These are phyloP conservation scores for Leptodactylus fallax DNA, from an alignment of 2,797 vertebrate species.

Conservation along the genomic window DNA sequence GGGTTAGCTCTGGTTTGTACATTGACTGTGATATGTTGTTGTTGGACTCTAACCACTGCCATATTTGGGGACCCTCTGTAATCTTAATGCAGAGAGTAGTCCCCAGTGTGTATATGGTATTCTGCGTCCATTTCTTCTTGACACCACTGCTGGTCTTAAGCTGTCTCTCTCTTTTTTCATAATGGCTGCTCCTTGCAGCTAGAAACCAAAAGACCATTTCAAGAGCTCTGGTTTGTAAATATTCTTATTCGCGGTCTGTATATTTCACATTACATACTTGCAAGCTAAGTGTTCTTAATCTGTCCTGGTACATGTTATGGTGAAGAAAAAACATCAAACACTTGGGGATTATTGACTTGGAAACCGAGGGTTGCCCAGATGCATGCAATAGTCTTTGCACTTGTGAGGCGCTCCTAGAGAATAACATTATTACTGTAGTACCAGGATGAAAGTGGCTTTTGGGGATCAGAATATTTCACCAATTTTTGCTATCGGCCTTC, in stretches of 20 bases:
- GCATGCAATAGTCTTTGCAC: background rate
- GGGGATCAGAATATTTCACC: too few relatives aligned
- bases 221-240: background rate
- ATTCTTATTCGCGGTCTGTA: slow-evolving; percentile 12
- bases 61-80: background rate
- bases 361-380: too few relatives aligned
- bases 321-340: background rate
- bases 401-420: too few relatives aligned
- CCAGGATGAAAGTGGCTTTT: too few relatives aligned
- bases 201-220: slow-evolving; percentile 16
- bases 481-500: too few relatives aligned
- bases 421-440: too few relatives aligned
- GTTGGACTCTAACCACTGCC: slow-evolving; percentile 46
- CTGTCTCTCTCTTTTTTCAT: background rate
- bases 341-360: too few relatives aligned
- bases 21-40: slow-evolving; percentile 29
- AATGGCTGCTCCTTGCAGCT: background rate
- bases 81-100: too few relatives aligned
- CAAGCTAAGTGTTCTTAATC: background rate
- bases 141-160: background rate
- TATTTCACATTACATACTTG: background rate
- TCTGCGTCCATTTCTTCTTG: background rate
- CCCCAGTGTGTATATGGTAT: background rate
- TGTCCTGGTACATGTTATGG: background rate
- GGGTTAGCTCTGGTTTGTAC: slow-evolving; percentile 3